phyloP scores from a whole-genome alignment of 2,888 invertebrate genomes.

The Ophioninae sp. region DNA sequence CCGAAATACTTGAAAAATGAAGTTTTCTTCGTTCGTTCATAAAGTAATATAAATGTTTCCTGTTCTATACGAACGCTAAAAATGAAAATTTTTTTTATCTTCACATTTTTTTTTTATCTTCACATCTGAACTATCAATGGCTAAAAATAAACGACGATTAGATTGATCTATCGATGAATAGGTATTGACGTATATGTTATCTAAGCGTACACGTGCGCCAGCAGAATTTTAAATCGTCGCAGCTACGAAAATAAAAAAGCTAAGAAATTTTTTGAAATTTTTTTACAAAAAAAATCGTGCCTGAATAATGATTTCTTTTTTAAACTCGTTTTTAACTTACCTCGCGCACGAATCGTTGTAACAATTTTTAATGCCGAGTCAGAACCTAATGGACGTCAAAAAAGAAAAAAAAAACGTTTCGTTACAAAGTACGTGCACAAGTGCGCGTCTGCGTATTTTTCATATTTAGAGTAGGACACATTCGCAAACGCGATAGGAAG shows the following conservation, averaged over 20 bases:
- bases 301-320: neutral
- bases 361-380: neutral
- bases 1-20: neutral
- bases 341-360: neutral
- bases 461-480: too few species aligned
- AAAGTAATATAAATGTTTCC: too few species aligned
- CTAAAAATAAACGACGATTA: neutral
- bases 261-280: too few species aligned
- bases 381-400: neutral
- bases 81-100: neutral
- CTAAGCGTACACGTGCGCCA: neutral
- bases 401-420: neutral
- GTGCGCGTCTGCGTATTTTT: too few species aligned
- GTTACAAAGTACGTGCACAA: neutral
- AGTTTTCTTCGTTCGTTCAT: too few species aligned
- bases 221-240: neutral
- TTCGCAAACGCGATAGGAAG: too few species aligned
- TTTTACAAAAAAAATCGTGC: neutral
- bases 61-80: neutral
- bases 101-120: neutral
- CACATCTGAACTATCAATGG: neutral
- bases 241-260: neutral
- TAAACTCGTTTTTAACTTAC: neutral
- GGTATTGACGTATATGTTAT: neutral
- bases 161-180: neutral